These are phyloP conservation scores for Gasteruption jaculator DNA, from an alignment of 2,888 invertebrate species.

Conservation along the genomic window DNA sequence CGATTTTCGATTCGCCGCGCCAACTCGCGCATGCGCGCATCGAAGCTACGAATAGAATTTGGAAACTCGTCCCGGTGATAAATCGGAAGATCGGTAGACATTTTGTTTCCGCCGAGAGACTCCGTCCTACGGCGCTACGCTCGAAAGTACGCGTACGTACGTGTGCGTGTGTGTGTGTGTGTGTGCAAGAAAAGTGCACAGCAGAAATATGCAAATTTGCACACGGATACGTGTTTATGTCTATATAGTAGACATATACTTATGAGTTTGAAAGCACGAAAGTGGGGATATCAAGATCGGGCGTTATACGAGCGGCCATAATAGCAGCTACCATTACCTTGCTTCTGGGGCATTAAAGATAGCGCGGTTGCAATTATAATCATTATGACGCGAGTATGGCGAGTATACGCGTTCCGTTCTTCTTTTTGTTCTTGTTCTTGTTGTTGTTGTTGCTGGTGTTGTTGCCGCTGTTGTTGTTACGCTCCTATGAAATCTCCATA, in stretches of 20 bases:
- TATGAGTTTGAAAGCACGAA: neutral
- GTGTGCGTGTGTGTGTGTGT: too few relatives aligned
- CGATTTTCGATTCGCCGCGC: too few relatives aligned
- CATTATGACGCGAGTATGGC: constrained; percentile 36
- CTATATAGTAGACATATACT: constrained; percentile 2
- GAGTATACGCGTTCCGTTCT: constrained; percentile 22
- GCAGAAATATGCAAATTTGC: too few relatives aligned
- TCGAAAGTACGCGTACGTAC: too few relatives aligned
- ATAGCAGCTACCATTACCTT: constrained; percentile 38
- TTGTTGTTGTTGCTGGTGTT: constrained; percentile 20
- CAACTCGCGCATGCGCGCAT: too few relatives aligned
- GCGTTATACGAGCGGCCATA: constrained; percentile 46
- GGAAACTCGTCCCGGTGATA: too few relatives aligned
- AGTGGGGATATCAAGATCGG: constrained; percentile 47
- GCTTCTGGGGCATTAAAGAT: constrained; percentile 45
- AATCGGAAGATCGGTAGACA: too few relatives aligned
- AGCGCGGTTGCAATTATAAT: constrained; percentile 43
- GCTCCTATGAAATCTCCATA: constrained; percentile 35
- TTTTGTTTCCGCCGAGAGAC: too few relatives aligned
- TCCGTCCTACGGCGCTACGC: too few relatives aligned
- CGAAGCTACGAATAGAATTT: too few relatives aligned
- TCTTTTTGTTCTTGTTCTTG: too few relatives aligned
- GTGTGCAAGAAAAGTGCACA: constrained; percentile 17
- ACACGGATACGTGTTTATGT: constrained; percentile 2
- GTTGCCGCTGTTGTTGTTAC: constrained; percentile 22